phyloP scores from a whole-genome alignment of 1,140 invertebrate genomes.

The Drosophila repleta region DNA sequence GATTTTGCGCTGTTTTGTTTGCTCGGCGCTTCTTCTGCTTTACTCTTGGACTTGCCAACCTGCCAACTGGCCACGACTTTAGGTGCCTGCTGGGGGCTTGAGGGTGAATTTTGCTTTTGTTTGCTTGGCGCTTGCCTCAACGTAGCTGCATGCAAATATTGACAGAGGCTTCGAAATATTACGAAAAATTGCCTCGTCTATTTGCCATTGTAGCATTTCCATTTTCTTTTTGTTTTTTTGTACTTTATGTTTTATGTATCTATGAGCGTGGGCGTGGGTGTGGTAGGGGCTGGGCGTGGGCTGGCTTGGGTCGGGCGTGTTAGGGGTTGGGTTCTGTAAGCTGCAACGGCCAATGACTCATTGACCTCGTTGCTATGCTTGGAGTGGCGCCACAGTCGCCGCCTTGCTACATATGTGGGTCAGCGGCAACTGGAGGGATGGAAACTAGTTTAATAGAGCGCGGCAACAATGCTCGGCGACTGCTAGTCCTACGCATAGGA shows the following conservation, averaged over 20 bases:
- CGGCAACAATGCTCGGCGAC: conserved; percentile 10
- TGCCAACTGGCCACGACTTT: conserved; percentile 8
- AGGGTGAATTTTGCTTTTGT: conserved; percentile 21
- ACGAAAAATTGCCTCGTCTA: conserved; percentile 65
- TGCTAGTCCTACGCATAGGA: background rate
- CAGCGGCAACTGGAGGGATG: conserved; percentile 37
- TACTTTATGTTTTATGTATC: conserved; percentile 18
- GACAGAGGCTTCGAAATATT: conserved; percentile 81
- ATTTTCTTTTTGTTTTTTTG: conserved; percentile 16
- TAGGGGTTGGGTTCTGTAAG: background rate
- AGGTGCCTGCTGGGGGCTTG: background rate
- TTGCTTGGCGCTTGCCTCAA: conserved; percentile 46
- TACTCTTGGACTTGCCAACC: conserved; percentile 42
- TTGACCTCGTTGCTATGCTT: conserved; percentile 66
- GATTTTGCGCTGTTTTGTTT: conserved; percentile 69
- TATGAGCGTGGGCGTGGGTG: background rate
- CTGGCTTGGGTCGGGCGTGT: conserved; percentile 3
- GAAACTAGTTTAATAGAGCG: conserved; percentile 66
- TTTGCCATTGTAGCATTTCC: conserved; percentile 37
- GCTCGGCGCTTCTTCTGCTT: conserved; percentile 67
- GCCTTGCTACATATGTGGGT: conserved; percentile 56
- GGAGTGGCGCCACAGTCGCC: conserved; percentile 16
- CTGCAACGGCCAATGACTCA: conserved; percentile 71
- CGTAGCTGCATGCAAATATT: conserved; percentile 69
- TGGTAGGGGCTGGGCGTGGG: conserved; percentile 18